Percentiles rank a stretch among this genome's conserved stretches.
These are phyloP conservation scores for Drosophila micromelanica DNA, from an alignment of 1,140 invertebrate species.

Conservation along the genomic window DNA sequence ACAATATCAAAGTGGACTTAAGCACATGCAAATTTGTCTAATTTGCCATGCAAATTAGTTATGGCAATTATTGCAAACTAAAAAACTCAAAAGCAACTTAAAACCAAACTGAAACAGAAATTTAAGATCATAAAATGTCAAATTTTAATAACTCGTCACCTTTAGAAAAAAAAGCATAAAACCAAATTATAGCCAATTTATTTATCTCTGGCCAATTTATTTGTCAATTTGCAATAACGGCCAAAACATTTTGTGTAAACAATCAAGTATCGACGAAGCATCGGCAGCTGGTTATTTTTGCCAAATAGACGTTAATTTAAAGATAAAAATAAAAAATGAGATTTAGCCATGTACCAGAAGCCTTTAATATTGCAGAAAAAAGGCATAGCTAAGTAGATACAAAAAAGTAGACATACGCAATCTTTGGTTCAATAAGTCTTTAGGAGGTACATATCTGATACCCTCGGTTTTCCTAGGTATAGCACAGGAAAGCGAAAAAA, in stretches of 20 bases:
- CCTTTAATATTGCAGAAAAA: slow-evolving; percentile 30
- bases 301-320: slow-evolving; percentile 38
- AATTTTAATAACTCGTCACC: slow-evolving; percentile 58
- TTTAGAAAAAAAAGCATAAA: slow-evolving; percentile 31
- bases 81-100: slow-evolving; percentile 20
- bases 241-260: slow-evolving; percentile 64
- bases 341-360: slow-evolving; percentile 19
- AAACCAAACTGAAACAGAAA: slow-evolving; percentile 38
- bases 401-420: not conserved
- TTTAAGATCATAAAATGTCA: slow-evolving; percentile 50
- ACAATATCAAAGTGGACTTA: slow-evolving; percentile 46
- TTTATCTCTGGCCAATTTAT: slow-evolving; percentile 57
- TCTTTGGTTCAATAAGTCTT: not conserved
- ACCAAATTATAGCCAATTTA: slow-evolving; percentile 62
- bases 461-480: not conserved
- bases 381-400: slow-evolving; percentile 9
- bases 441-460: not conserved
- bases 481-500: slow-evolving; percentile 26
- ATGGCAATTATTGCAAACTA: slow-evolving; percentile 68
- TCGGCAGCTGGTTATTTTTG: slow-evolving; percentile 27
- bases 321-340: slow-evolving; percentile 24
- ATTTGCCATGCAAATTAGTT: slow-evolving; percentile 73
- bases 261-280: slow-evolving; percentile 33
- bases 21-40: slow-evolving; percentile 65
- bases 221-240: slow-evolving; percentile 64